Conservation (phyloP, 2,888 invertebrate species). For the Oscheius sp. region DNA sequence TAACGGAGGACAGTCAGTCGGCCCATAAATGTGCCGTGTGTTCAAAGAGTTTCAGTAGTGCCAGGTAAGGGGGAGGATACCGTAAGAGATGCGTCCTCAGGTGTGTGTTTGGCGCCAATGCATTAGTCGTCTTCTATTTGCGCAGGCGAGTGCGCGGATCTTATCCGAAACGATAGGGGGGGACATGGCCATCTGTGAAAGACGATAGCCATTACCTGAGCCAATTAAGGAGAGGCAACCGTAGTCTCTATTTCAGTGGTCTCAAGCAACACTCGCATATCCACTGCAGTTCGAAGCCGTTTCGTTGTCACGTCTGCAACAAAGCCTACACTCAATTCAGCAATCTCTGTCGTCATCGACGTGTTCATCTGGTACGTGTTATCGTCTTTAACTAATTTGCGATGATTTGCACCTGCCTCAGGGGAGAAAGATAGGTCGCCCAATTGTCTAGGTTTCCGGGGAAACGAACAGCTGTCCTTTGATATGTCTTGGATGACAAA, state of each 20-base stretch:
- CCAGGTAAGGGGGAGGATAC: slow-evolving; percentile 71
- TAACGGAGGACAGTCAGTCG: slow-evolving; percentile 76
- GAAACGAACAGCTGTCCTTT: slow-evolving; percentile 7
- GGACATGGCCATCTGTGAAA: neutral
- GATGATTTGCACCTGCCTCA: slow-evolving; percentile 22
- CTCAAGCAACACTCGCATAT: slow-evolving; percentile 99
- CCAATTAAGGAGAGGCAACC: neutral
- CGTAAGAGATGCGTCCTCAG: slow-evolving; percentile 7
- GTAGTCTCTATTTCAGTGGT: slow-evolving; percentile 81
- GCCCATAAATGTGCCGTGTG: slow-evolving; percentile 97
- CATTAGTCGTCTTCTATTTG: slow-evolving; percentile 27
- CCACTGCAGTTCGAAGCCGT: slow-evolving; percentile 92
- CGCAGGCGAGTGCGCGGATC: slow-evolving; percentile 23
- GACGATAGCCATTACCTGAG: slow-evolving; percentile 13
- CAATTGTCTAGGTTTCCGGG: slow-evolving; percentile 25
- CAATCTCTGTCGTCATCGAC: slow-evolving; percentile 97
- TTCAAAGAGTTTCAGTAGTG: slow-evolving; percentile 97
- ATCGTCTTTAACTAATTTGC: slow-evolving; percentile 23
- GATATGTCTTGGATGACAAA: slow-evolving; percentile 11
- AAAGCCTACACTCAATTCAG: slow-evolving; percentile 99
- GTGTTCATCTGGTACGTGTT: slow-evolving; percentile 88
- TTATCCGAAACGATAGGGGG: slow-evolving; percentile 25
- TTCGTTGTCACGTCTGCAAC: slow-evolving; percentile 83
- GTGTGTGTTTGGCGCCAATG: slow-evolving; percentile 26
- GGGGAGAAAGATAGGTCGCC: slow-evolving; percentile 18